Conservation (phyloP, 53 echinoderm and acorn worm genomes). For the Crossaster papposus region DNA sequence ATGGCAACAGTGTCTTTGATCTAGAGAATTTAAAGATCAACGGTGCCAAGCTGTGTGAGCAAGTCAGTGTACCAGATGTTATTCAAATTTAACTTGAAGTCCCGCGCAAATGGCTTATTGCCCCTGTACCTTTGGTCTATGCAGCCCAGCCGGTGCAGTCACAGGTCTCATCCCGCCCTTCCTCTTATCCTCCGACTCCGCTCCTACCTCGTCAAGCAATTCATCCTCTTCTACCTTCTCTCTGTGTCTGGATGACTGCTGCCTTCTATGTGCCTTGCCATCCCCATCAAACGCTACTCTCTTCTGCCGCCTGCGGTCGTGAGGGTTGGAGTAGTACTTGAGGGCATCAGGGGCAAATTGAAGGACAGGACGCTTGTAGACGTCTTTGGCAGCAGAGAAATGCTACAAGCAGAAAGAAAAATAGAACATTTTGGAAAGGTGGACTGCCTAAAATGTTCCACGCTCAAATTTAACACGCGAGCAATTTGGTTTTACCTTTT, state of each 20-base stretch:
- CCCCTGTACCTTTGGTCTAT: conserved; percentile 92
- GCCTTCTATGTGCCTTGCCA: conserved; percentile 33
- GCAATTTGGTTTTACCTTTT: too few species aligned
- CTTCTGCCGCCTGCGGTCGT: conserved; percentile 67
- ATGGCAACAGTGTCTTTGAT: too few species aligned
- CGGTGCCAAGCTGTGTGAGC: too few species aligned
- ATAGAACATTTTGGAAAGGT: not conserved
- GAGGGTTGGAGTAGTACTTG: conserved; percentile 79
- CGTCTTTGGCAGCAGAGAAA: conserved; percentile 74
- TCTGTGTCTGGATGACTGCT: conserved; percentile 14
- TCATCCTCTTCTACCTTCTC: not conserved
- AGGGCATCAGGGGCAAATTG: conserved; percentile 84
- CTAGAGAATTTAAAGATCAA: too few species aligned
- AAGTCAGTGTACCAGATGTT: too few species aligned
- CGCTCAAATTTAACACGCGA: too few species aligned
- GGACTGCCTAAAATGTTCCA: not conserved
- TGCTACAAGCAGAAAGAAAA: conserved; percentile 56
- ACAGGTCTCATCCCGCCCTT: conserved; percentile 62
- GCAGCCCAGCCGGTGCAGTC: conserved; percentile 82
- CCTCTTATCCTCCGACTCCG: conserved; percentile 29
- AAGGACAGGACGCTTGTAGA: conserved; percentile 80
- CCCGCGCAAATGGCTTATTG: too few species aligned
- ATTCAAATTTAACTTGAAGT: too few species aligned
- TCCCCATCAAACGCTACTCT: conserved; percentile 64
- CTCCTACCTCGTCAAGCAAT: conserved; percentile 16